Percentiles rank a stretch among this genome's conserved stretches.
phyloP scores from a whole-genome alignment of 2,797 vertebrate species.

The Enteromius paludinosus region DNA sequence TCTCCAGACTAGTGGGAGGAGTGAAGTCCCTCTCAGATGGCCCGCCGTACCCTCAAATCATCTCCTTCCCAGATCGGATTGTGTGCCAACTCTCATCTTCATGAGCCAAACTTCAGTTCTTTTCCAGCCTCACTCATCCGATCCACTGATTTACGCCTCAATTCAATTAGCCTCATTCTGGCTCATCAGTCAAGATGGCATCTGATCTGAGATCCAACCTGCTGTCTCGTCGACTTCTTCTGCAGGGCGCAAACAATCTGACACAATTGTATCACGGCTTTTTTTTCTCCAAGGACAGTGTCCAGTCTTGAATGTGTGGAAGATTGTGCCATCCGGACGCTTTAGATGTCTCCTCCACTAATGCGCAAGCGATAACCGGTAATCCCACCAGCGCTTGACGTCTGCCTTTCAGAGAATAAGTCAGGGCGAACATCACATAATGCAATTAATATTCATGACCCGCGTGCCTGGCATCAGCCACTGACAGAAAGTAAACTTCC shows the following conservation, averaged over 20 bases:
- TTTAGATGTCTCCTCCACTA: background rate
- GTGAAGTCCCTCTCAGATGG: slow-evolving; percentile 7
- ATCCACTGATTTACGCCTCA: slow-evolving; percentile 57
- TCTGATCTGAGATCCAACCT: slow-evolving; percentile 48
- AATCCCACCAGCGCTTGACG: background rate
- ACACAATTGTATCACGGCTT: slow-evolving; percentile 20
- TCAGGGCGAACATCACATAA: background rate
- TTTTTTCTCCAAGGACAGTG: background rate
- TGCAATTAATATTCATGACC: slow-evolving; percentile 22
- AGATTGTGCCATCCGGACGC: background rate
- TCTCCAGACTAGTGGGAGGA: slow-evolving; percentile 14
- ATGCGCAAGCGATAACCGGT: background rate
- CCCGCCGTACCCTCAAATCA: slow-evolving; percentile 23
- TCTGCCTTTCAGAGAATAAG: slow-evolving; percentile 8
- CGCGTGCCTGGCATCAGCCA: background rate
- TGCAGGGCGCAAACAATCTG: slow-evolving; percentile 40
- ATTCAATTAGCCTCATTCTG: slow-evolving; percentile 58
- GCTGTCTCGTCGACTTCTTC: slow-evolving; percentile 28
- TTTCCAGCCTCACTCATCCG: slow-evolving; percentile 28
- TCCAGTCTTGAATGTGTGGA: background rate
- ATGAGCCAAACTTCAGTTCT: slow-evolving; percentile 28
- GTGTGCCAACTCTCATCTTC: slow-evolving; percentile 29
- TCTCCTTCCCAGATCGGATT: slow-evolving; percentile 6
- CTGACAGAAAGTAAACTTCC: background rate
- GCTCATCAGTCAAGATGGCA: slow-evolving; percentile 55